These are phyloP conservation scores for Lepilemur septentrionalis DNA, from an alignment of 2,797 vertebrate genomes.

Conservation along the genomic window DNA sequence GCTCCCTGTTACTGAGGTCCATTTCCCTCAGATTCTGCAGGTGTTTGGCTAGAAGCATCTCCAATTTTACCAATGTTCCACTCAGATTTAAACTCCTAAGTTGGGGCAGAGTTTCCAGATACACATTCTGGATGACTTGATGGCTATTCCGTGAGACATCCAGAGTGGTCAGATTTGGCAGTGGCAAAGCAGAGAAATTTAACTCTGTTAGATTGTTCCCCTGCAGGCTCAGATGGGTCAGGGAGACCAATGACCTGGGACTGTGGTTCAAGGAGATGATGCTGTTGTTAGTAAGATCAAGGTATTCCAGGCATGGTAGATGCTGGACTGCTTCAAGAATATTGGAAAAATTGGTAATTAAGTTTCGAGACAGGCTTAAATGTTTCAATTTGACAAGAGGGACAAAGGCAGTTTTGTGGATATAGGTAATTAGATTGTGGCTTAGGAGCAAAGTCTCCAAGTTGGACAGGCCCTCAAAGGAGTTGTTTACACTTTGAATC, in stretches of 20 bases:
- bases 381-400: conserved; percentile 57
- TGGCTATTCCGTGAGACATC: conserved; percentile 42
- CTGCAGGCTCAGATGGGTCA: conserved; percentile 62
- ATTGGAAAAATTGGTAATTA: background rate
- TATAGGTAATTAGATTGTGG: background rate
- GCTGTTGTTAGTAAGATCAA: conserved; percentile 26
- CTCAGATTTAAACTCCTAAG: conserved; percentile 28
- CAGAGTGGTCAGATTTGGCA: conserved; percentile 50
- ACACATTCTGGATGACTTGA: background rate
- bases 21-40: conserved; percentile 32
- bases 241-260: conserved; percentile 9
- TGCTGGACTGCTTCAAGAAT: background rate
- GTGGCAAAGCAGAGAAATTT: conserved; percentile 56
- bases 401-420: conserved; percentile 15
- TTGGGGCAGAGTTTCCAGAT: conserved; percentile 33
- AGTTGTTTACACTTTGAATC: conserved; percentile 71
- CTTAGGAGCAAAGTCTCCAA: conserved; percentile 66
- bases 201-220: conserved; percentile 62
- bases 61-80: background rate
- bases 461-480: conserved; percentile 83
- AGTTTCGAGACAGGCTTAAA: conserved; percentile 60
- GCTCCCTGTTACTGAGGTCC: background rate
- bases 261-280: background rate
- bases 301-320: background rate
- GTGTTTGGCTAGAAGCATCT: background rate